Evolutionary conservation across 2,113 vertebrate species (phyloP).

Genomic region (Rhea pennata): DNA sequence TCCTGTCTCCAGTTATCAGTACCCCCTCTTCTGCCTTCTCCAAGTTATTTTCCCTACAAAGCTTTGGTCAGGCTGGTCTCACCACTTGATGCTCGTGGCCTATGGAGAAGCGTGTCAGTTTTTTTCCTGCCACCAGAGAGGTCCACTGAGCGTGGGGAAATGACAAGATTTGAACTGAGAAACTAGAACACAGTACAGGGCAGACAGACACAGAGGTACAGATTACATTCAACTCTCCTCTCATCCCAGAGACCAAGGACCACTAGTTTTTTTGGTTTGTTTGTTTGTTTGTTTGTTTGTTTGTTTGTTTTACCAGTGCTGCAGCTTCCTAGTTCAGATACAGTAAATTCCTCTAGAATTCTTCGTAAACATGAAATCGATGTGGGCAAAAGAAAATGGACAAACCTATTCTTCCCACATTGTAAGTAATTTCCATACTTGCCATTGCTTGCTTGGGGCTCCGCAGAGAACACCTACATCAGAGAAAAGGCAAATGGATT

Average conservation of each 20-base stretch:
- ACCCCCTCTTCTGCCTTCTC: neutral
- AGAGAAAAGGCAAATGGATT: neutral
- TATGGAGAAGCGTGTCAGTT: neutral
- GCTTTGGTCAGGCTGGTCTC: neutral
- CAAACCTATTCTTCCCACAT: neutral
- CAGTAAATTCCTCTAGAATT: neutral
- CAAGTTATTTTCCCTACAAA: neutral
- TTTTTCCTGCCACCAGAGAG: neutral
- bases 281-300: no score
- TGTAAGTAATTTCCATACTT: neutral
- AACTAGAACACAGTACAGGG: neutral
- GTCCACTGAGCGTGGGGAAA: neutral
- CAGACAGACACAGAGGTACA: neutral
- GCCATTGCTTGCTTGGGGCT: neutral
- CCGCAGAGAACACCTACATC: neutral
- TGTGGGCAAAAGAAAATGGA: neutral
- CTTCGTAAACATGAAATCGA: neutral
- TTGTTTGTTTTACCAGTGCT: neutral
- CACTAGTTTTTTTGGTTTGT: no score
- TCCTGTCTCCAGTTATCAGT: neutral
- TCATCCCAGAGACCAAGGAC: neutral
- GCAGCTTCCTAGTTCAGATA: neutral
- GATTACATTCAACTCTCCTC: neutral
- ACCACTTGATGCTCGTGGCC: neutral
- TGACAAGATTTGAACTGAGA: neutral